These are phyloP conservation scores for Serripes groenlandicus DNA, from an alignment of 2,888 invertebrate genomes.

Conservation along the genomic window DNA sequence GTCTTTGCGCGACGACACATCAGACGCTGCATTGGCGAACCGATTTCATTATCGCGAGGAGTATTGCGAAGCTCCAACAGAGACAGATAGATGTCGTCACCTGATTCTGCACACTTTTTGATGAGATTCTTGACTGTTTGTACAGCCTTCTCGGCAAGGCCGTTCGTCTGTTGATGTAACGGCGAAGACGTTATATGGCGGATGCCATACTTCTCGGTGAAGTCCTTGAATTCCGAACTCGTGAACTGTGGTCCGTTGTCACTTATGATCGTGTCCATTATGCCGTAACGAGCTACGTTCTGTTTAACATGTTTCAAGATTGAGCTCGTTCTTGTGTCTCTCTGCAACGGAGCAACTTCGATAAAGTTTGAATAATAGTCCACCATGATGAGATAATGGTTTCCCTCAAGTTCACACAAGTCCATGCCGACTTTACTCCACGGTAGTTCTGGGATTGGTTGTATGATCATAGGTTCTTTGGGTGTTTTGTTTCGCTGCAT, in stretches of 20 bases:
- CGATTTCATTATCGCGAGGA: constrained; percentile 33
- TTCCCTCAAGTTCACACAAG: constrained; percentile 18
- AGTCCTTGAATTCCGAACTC: constrained; percentile 50
- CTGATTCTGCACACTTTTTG: constrained; percentile 28
- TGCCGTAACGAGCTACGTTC: constrained; percentile 62
- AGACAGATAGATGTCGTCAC: constrained; percentile 30
- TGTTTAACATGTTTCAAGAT: constrained; percentile 36
- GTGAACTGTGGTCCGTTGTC: constrained; percentile 68
- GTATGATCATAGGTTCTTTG: constrained; percentile 54
- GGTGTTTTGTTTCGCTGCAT: constrained; percentile 21
- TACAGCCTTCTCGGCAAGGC: constrained; percentile 64
- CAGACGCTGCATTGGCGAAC: constrained; percentile 58
- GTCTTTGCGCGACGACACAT: constrained; percentile 57
- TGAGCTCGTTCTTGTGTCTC: constrained; percentile 17
- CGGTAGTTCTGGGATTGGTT: constrained; percentile 33
- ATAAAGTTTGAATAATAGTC: constrained; percentile 42
- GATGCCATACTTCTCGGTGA: constrained; percentile 28
- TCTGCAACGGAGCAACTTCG: constrained; percentile 23
- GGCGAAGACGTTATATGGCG: constrained; percentile 53
- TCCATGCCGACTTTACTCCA: constrained; percentile 48
- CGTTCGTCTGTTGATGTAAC: constrained; percentile 64
- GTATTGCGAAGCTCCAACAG: constrained; percentile 27
- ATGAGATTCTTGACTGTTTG: constrained; percentile 56
- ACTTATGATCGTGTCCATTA: constrained; percentile 49
- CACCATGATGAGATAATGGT: constrained; percentile 39